Conservation (phyloP, 2,888 invertebrate genomes). For the Schizotus pectinicornis region DNA sequence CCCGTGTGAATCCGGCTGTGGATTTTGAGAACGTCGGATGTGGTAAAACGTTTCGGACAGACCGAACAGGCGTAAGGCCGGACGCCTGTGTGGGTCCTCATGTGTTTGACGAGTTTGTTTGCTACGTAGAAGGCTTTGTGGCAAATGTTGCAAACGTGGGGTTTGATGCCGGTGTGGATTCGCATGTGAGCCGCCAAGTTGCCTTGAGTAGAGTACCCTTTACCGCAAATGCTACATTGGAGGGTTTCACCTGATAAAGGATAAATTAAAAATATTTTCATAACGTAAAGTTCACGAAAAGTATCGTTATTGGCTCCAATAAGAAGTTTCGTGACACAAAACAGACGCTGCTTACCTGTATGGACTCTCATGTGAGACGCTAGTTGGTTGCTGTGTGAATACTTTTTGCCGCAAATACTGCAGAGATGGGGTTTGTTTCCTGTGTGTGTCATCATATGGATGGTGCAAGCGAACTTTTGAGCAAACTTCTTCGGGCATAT, state of each 20-base stretch:
- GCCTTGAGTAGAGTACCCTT: conserved; percentile 40
- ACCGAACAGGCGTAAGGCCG: conserved; percentile 14
- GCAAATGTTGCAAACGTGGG: conserved; percentile 44
- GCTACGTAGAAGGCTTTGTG: conserved; percentile 45
- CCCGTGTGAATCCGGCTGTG: conserved; percentile 25
- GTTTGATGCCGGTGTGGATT: conserved; percentile 43
- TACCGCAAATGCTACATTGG: conserved; percentile 42
- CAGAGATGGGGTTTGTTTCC: conserved; percentile 43
- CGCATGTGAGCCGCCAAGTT: conserved; percentile 48
- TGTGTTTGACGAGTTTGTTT: conserved; percentile 49
- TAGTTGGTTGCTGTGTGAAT: conserved; percentile 41
- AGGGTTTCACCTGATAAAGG: conserved; percentile 42
- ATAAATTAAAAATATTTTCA: too few relatives aligned
- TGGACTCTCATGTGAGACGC: conserved; percentile 41
- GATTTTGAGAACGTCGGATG: conserved; percentile 38
- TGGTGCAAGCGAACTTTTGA: conserved; percentile 40
- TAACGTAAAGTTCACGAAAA: too few relatives aligned
- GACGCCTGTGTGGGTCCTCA: conserved; percentile 36
- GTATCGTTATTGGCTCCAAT: too few relatives aligned
- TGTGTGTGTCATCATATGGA: conserved; percentile 26
- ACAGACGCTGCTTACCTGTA: conserved; percentile 35
- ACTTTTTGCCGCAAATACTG: conserved; percentile 44
- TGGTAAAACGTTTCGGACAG: conserved; percentile 40
- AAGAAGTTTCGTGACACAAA: too few relatives aligned
- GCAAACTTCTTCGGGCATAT: conserved; percentile 51